Base-by-base conservation (phyloP, 2,888 invertebrate species). In the Cerceris rybyensis region DNA sequence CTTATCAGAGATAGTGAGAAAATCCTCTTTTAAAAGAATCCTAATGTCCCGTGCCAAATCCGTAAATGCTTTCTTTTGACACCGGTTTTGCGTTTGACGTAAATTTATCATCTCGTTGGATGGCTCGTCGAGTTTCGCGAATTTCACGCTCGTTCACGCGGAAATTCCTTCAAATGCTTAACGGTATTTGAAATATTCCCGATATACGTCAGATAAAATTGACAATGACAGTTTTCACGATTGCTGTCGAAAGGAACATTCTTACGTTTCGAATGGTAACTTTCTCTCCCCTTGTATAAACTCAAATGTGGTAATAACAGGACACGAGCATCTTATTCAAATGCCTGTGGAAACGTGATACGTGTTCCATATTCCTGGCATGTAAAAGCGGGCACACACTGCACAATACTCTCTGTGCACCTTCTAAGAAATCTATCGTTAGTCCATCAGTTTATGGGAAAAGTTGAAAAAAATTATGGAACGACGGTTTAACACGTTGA, bases 241-340 rank as follows among this genome's bases (percentile, higher is more conserved):
- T 42, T 9, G n/a, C 7, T n/a, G 6, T 13, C n/a, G 46, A 14
- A n/a, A 43, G 50, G 55, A 11, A 60, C 55, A 61, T 43, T 71
- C 46, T 61, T 57, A 49, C 46, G 42, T 13, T 55, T 54, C 17
- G 16, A n/a, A 55, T 41, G 17, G 28, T 17, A 65, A 70, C 41
- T 54, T 70, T 70, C 50, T 11, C 39, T 60, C 60, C 69, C 14
- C 39, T 60, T 65, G 46, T 70, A 67, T 58, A 68, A 80, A 80
- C 80, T 68, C 65, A 65, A 55, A 57, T 46, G 43, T 64, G 46
- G 49, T 42, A 60, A 70, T 52, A 78, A 67, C 41, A 14, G 14
- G 61, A 65, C 54, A 46, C 61, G 39, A 50, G 49, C 59, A 50
- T 64, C 14, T 50, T 64, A 79, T 68, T 74, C 63, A 17, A 52